Evolutionary conservation across 2,113 vertebrate species (phyloP), one percentile per base, ranked within the genome.

Genomic region (Macquaria australasica): DNA sequence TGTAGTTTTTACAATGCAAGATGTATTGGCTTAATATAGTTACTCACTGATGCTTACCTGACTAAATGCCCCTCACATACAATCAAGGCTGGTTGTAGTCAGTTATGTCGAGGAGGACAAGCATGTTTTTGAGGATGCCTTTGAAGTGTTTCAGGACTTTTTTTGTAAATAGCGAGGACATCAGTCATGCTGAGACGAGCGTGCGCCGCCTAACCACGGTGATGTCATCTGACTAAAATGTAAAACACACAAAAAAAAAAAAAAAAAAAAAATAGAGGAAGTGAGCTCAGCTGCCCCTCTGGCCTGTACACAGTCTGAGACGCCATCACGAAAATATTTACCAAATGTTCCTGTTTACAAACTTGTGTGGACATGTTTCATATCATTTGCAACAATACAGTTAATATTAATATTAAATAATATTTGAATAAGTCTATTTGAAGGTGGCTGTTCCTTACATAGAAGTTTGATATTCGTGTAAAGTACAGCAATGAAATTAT

Each of bases 11-110:
- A 98, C 96, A 99, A 97, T 97, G 96, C 96, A 98, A 99, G 98
- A 99, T 98, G 95, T 99, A 99, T 99, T 97, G 96, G 96, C 95
- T 97, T 98, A 98, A 98, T 99, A 98, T 96, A 97, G 97, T 95
- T 96, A 99, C 96, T 97, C 98, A 98, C 96, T 98, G 98, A 98
- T 97, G 98, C 98, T 98, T 98, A 98, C 97, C 96, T 98, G 97
- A 97, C 97, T 97, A 97, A 98, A 96, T 97, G 96, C 96, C 96
- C 95, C 93, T 96, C 96, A 96, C 94, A 96, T 96, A 95, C 96
- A 96, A 97, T 96, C 96, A 96, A 93, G 94, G 96, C 95, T 96
- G 95, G 89, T 95, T 96, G 96, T 92, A 96, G 98, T 99, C 97
- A 96, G 95, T 98, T 97, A 95, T 83, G 90, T 90, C 48, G 51